Evolutionary conservation across 1,140 invertebrate species (phyloP).

Genomic region (Yoshiicerus persimilis): DNA sequence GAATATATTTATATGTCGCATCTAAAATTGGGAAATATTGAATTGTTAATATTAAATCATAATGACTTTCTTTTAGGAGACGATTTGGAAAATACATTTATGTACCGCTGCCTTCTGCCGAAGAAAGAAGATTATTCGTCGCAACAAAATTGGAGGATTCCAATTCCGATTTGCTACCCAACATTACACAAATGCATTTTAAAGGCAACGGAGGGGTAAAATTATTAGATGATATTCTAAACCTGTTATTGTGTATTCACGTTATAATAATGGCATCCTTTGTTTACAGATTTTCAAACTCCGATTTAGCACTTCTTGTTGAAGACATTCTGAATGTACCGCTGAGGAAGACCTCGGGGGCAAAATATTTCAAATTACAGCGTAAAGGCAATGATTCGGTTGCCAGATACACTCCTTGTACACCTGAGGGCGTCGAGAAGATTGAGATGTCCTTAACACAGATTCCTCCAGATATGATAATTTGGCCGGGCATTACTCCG

Average conservation of each 20-base stretch:
- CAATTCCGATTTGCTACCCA: background rate
- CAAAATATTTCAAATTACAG: background rate
- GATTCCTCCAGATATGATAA: background rate
- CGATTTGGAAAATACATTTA: background rate
- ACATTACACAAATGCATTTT: background rate
- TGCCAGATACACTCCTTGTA: background rate
- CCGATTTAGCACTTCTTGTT: background rate
- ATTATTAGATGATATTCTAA: no score
- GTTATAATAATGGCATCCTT: no score
- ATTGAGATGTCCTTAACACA: background rate
- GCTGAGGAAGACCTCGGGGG: background rate
- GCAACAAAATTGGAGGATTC: background rate
- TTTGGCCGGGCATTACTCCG: background rate
- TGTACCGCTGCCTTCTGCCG: background rate
- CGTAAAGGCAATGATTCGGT: background rate
- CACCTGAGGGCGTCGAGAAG: background rate
- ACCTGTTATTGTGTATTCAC: no score
- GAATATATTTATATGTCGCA: no score
- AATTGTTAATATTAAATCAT: no score
- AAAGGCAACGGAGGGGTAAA: background rate
- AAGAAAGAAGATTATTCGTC: background rate
- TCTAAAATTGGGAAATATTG: no score
- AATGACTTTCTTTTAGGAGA: no score
- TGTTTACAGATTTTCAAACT: background rate
- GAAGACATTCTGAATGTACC: background rate